Evolutionary conservation across 2,113 vertebrate species (phyloP).

Genomic region (Planiliza haematocheilus): DNA sequence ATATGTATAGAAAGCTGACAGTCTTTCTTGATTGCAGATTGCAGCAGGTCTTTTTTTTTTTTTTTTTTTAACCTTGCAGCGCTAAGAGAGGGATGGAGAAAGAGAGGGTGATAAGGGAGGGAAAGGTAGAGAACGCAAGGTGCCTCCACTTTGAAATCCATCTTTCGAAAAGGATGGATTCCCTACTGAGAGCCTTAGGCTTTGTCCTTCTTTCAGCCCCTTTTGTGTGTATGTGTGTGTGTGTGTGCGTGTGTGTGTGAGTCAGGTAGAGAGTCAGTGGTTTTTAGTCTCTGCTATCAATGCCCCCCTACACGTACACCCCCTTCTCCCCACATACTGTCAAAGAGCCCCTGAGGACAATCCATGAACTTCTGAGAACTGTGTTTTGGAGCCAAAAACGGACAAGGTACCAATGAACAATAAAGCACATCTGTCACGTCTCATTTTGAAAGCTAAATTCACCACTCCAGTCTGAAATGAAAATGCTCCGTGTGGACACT

Average conservation of each 20-base stretch:
- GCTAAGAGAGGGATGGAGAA: slow-evolving; percentile 45
- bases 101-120: slow-evolving; percentile 46
- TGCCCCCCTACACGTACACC: not conserved
- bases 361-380: slow-evolving; percentile 51
- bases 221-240: slow-evolving; percentile 32
- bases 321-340: slow-evolving; percentile 28
- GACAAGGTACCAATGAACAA: slow-evolving; percentile 5
- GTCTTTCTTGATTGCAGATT: slow-evolving; percentile 51
- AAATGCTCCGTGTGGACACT: slow-evolving; percentile 3
- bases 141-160: slow-evolving; percentile 72
- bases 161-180: slow-evolving; percentile 73
- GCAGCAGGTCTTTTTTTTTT: slow-evolving; percentile 26
- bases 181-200: slow-evolving; percentile 72
- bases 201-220: slow-evolving; percentile 70
- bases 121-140: slow-evolving; percentile 43
- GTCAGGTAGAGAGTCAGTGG: slow-evolving; percentile 54
- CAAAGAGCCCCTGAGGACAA: slow-evolving; percentile 55
- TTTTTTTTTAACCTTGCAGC: slow-evolving; percentile 39
- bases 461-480: slow-evolving; percentile 1
- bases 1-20: slow-evolving; percentile 1
- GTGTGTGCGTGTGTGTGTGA: slow-evolving; percentile 31
- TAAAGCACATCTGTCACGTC: slow-evolving; percentile 33
- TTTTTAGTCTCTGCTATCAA: slow-evolving; percentile 63
- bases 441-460: slow-evolving; percentile 27
- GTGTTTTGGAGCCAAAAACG: slow-evolving; percentile 37